Evolutionary conservation across 2,888 invertebrate species (phyloP).

Genomic region (Heliconius ismenius): DNA sequence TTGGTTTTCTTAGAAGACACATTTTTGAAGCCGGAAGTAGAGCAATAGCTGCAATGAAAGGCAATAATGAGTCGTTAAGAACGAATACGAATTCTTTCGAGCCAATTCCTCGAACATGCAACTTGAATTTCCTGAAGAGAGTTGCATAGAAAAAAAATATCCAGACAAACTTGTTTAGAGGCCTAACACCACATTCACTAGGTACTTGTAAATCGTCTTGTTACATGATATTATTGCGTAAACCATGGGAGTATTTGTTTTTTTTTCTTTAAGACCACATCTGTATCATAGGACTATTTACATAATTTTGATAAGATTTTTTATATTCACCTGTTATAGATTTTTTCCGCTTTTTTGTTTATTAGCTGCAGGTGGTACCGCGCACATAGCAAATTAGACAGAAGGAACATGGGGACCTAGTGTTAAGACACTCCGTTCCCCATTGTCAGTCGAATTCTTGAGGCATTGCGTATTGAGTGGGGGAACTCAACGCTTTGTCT

Average conservation of each 20-base stretch:
- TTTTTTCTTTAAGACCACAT: neutral
- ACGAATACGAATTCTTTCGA: constrained; percentile 28
- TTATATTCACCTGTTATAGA: too few relatives aligned
- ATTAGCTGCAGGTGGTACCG: too few relatives aligned
- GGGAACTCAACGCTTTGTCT: too few relatives aligned
- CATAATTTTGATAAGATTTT: neutral
- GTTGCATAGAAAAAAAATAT: constrained; percentile 29
- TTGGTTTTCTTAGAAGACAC: neutral
- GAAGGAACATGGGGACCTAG: too few relatives aligned
- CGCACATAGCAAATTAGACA: too few relatives aligned
- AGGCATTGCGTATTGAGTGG: too few relatives aligned
- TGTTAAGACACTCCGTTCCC: too few relatives aligned
- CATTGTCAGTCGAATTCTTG: too few relatives aligned
- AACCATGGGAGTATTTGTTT: neutral
- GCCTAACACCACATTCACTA: constrained; percentile 23
- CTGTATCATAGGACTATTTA: neutral
- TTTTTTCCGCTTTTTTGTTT: too few relatives aligned
- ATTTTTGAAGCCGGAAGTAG: neutral
- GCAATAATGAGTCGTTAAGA: constrained; percentile 26
- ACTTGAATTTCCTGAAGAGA: constrained; percentile 36
- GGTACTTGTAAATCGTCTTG: constrained; percentile 7
- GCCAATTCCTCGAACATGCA: constrained; percentile 30
- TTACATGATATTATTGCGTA: constrained; percentile 19
- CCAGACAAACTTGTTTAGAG: constrained; percentile 37
- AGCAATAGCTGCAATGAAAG: constrained; percentile 14